Percentiles rank a stretch among this genome's conserved stretches.
These are phyloP conservation scores for Trachymyrmex septentrionalis DNA, from an alignment of 1,140 invertebrate species.

Conservation along the genomic window DNA sequence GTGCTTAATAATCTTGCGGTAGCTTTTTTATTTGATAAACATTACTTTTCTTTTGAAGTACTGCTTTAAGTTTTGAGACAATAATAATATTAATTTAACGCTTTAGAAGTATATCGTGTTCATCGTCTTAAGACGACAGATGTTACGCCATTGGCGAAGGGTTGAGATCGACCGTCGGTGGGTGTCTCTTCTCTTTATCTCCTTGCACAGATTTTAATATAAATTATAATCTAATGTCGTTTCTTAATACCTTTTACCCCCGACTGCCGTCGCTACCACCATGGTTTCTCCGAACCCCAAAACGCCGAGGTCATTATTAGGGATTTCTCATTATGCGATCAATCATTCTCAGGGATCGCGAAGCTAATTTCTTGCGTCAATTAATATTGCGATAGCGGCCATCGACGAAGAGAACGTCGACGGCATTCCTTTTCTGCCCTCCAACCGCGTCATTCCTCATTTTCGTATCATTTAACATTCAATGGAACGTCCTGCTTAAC, in stretches of 20 bases:
- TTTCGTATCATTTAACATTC: constrained; percentile 65
- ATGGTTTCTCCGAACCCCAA: constrained; percentile 66
- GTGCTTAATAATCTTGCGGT: not conserved
- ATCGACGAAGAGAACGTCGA: constrained; percentile 69
- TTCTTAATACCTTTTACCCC: constrained; percentile 84
- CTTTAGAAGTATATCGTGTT: constrained; percentile 5
- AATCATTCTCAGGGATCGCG: constrained; percentile 83
- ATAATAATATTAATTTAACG: not conserved
- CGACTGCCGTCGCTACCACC: constrained; percentile 31
- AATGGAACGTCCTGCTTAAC: constrained; percentile 53
- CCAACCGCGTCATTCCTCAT: constrained; percentile 62
- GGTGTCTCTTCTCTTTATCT: constrained; percentile 84
- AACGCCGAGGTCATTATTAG: constrained; percentile 85
- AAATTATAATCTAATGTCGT: constrained; percentile 86
- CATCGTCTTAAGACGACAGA: constrained; percentile 46
- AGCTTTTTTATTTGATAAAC: not conserved
- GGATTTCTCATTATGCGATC: constrained; percentile 86
- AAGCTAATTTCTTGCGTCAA: constrained; percentile 84
- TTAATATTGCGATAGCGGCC: constrained; percentile 81
- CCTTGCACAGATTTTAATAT: constrained; percentile 86
- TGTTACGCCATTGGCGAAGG: constrained; percentile 83
- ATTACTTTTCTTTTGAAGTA: not conserved
- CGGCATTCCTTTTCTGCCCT: constrained; percentile 65
- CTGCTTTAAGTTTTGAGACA: not conserved
- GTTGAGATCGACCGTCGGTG: constrained; percentile 79